Base-by-base conservation (phyloP, 2,888 invertebrate genomes). In the Acanthosepion esculentum region DNA sequence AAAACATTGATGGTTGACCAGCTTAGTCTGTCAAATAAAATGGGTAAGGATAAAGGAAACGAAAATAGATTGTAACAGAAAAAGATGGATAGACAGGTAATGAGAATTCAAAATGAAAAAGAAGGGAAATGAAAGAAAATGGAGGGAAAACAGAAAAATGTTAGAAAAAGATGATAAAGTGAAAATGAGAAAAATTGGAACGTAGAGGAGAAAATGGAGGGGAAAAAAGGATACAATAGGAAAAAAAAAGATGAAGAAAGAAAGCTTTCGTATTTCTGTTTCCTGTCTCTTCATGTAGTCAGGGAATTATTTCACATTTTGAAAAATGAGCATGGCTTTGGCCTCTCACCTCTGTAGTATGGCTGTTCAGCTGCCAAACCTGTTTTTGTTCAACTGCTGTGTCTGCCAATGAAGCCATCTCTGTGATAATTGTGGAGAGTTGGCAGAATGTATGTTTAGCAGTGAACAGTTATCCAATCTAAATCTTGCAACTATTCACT, bases 401-500 rank as follows among this genome's bases (percentile, higher is more conserved):
- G n/a, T 78, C 78, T 78, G 78, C 78, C 78, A 78, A 78, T 78
- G 78, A 8, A 78, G 78, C 78, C 78, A 78, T 78, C 78, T 78
- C 78, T 78, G n/a, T 33, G 12, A 33, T 78, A 78, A 78, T 78
- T 78, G 78, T 78, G n/a, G 15, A 33, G 78, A 78, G 78, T 78
- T 78, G 78, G n/a, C 78, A 78, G 78, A 78, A 78, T 78, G n/a
- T 78, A 33, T 78, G 78, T 78, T 78, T 78, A 59, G 78, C 33
- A 78, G 20, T 78, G 78, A 78, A 78, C 78, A 78, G n/a, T 78
- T 78, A 78, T 78, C 78, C 78, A 78, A 78, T 78, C 78, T 59
- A 78, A 78, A 78, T n/a, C 78, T n/a, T 78, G 78, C 78, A 78
- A n/a, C 78, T 78, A 78, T 78, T 78, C 78, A 78, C 78, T 78